phyloP scores from a whole-genome alignment of 1,140 invertebrate genomes.

The Saccostrea cuccullata region DNA sequence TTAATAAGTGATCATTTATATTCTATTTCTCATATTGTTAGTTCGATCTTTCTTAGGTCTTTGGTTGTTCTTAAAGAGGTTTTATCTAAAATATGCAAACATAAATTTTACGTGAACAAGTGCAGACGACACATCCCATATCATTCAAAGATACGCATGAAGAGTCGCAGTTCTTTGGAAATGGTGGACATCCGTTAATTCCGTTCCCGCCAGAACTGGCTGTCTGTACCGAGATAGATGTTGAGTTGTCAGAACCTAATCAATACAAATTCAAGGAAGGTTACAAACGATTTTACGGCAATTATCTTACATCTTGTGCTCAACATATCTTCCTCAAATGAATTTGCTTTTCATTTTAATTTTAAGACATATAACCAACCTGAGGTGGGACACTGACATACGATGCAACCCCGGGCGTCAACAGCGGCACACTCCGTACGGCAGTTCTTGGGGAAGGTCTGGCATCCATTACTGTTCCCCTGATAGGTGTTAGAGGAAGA shows the following conservation, averaged over 20 bases:
- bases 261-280: neutral
- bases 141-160: conserved; percentile 21
- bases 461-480: conserved; percentile 35
- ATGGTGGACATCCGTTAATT: conserved; percentile 34
- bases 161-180: conserved; percentile 35
- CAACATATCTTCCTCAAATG: neutral
- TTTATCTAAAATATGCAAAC: too few relatives aligned
- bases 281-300: neutral
- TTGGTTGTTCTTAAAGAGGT: too few relatives aligned
- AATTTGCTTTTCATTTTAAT: neutral
- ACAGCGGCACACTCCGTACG: conserved; percentile 10
- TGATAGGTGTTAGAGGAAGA: conserved; percentile 8
- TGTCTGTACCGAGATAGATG: neutral
- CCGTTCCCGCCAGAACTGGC: neutral
- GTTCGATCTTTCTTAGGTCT: too few relatives aligned
- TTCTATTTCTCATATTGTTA: too few relatives aligned
- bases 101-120: conserved; percentile 15
- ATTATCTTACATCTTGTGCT: neutral
- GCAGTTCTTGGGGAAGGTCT: conserved; percentile 27
- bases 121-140: conserved; percentile 32
- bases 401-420: conserved; percentile 9
- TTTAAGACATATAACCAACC: neutral
- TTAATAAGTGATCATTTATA: too few relatives aligned
- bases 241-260: neutral
- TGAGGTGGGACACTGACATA: conserved; percentile 34